Base-by-base conservation (phyloP, 2,888 invertebrate genomes). In the Argyresthia goedartella region DNA sequence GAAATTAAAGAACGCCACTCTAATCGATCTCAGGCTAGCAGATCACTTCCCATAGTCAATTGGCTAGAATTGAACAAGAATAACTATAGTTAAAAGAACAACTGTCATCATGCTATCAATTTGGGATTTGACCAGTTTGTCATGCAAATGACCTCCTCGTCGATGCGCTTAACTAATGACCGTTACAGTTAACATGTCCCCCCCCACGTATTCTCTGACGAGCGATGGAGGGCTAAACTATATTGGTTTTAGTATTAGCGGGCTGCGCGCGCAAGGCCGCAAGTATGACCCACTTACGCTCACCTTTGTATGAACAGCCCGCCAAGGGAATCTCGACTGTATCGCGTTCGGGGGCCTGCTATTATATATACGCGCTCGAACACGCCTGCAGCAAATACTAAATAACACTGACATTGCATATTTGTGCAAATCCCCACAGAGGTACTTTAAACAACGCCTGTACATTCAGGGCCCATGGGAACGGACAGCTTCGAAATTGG, bases 241-340 rank as follows among this genome's bases (percentile, higher is more conserved):
- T 25, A 50, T 50, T 42, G 42, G 50, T 50, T 42, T 39, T 42
- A 42, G 33, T 52, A 61, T 25, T 25, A 25, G 61, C 60, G 64
- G 64, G 63, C 67, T 63, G 59, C 55, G 62, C 65, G 68, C 53
- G 16, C 81, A 81, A 81, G 81, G 81, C 73, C 77, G 65, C 64
- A 53, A 55, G 64, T 61, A 59, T 77, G 84, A 77, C 84, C 84
- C 63, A 82, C 71, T 81, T 82, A 66, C 73, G 70, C 65, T 76
- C 75, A 82, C 84, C 82, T 84, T 80, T 80, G 77, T 80, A 71
- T 68, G 65, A 62, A 59, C 60, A 59, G 62, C 60, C 57, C 62
- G 69, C 65, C 68, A 63, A 57, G 66, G 75, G 52, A 76, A 71
- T 67, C 57, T 63, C 57, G 61, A 63, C 75, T 63, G 63, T 73